A percentile compares a stretch with the other conserved stretches of the same genome.
Conservation (phyloP, 53 echinoderm and acorn worm genomes). For the Patiria pectinifera region DNA sequence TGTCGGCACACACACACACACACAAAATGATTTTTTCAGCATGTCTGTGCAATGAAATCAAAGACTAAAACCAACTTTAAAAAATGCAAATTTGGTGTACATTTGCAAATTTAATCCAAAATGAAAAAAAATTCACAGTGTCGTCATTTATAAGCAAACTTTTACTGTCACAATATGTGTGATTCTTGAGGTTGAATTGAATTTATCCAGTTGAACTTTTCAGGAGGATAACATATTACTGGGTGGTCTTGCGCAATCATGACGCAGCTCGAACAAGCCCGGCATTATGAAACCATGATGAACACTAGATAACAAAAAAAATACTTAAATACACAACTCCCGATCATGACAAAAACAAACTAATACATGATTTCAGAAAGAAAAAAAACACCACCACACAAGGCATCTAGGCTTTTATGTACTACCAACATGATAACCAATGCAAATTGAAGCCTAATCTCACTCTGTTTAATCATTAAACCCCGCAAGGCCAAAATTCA, state of each 20-base stretch:
- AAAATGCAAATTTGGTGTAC: too few relatives aligned
- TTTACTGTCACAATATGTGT: too few relatives aligned
- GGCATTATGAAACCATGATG: neutral
- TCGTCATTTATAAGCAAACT: too few relatives aligned
- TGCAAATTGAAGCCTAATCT: constrained; percentile 7
- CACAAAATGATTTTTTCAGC: too few relatives aligned
- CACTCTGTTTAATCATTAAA: constrained; percentile 17
- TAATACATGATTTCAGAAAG: neutral
- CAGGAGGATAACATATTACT: neutral
- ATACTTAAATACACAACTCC: neutral
- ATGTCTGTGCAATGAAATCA: too few relatives aligned
- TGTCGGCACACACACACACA: too few relatives aligned
- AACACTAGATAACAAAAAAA: neutral
- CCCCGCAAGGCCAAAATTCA: neutral
- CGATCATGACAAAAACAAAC: neutral
- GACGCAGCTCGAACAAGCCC: neutral
- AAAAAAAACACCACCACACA: neutral
- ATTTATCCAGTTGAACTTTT: neutral
- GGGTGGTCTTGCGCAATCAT: neutral
- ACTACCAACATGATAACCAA: neutral
- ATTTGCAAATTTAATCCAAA: too few relatives aligned
- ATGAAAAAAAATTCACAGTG: too few relatives aligned
- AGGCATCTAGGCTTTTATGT: neutral
- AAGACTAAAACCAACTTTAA: too few relatives aligned
- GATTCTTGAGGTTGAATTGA: too few relatives aligned